Evolutionary conservation across 2,888 invertebrate genomes (phyloP), one percentile per base, ranked within the genome.

Genomic region (Thera britannica): DNA sequence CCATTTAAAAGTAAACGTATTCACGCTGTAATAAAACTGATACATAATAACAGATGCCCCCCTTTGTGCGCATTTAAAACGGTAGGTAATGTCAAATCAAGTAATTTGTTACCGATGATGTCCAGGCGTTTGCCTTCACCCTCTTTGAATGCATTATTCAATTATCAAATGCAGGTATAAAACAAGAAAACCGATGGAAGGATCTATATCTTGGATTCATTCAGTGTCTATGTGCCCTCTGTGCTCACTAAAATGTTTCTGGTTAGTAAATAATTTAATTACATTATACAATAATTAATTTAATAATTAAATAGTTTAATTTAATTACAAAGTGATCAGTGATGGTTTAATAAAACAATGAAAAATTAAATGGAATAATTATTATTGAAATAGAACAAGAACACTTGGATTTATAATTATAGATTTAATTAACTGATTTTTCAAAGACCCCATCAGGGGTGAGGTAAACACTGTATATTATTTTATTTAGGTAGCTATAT

Each of bases 51-150:
- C 48, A 51, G 44, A 48, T 41, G 41, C 67, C n/a, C 49, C 52
- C 23, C 65, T 65, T 62, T 62, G 62, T 51, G 34, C 52, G 41
- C 11, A 62, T 65, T 62, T 48, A 64, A 62, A 63, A 46, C 44
- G 44, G 44, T 46, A 58, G 44, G 38, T 62, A 52, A 56, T 52
- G 34, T 65, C 51, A 62, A 65, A 62, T 52, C 65, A 66, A 60
- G 63, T 60, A 63, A 72, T 70, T 68, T 72, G 64, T 73, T 62
- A 62, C 56, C 38, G 67, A 65, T 68, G 67, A 67, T 68, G 67
- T 60, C 58, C 61, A 71, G 67, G 46, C 23, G 73, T 65, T 73
- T 73, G 34, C 73, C 73, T 73, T 73, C 65, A 71, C 73, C 73
- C 71, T 69, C 46, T 67, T 71, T 54, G 38, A 38, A 51, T 51